These are phyloP conservation scores for Phorcus lineatus DNA, from an alignment of 2,888 invertebrate genomes.

Conservation along the genomic window DNA sequence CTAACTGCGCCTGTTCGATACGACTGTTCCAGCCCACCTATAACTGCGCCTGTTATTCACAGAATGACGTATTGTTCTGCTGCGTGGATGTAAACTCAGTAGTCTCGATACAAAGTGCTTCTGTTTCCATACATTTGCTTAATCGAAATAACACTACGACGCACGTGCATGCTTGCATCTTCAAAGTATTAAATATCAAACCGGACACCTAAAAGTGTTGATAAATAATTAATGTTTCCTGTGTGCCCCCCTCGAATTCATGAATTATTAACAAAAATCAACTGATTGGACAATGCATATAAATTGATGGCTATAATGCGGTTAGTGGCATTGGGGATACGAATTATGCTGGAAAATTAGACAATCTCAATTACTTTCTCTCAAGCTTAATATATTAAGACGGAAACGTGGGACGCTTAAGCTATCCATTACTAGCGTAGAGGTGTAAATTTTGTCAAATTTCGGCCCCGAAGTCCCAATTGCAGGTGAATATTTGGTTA, in stretches of 20 bases:
- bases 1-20: too few species aligned
- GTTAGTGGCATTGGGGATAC: slow-evolving; percentile 55
- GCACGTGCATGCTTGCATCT: slow-evolving; percentile 10
- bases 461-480: slow-evolving; percentile 58
- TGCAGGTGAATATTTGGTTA: slow-evolving; percentile 62
- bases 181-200: neutral
- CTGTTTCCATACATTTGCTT: too few species aligned
- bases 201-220: neutral
- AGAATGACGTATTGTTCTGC: too few species aligned
- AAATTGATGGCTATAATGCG: slow-evolving; percentile 59
- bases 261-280: slow-evolving; percentile 62
- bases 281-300: slow-evolving; percentile 55
- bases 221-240: slow-evolving; percentile 35
- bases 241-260: slow-evolving; percentile 30
- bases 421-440: slow-evolving; percentile 56
- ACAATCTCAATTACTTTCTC: slow-evolving; percentile 66
- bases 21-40: too few species aligned
- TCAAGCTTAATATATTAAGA: slow-evolving; percentile 60
- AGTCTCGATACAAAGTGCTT: too few species aligned
- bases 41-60: too few species aligned
- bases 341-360: slow-evolving; percentile 65
- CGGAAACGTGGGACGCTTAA: slow-evolving; percentile 58
- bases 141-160: too few species aligned
- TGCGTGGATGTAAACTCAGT: too few species aligned
- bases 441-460: slow-evolving; percentile 64